A percentile compares a stretch with the other conserved stretches of the same genome.
Conservation (phyloP, 2,888 invertebrate species). For the Cantharis rufa region DNA sequence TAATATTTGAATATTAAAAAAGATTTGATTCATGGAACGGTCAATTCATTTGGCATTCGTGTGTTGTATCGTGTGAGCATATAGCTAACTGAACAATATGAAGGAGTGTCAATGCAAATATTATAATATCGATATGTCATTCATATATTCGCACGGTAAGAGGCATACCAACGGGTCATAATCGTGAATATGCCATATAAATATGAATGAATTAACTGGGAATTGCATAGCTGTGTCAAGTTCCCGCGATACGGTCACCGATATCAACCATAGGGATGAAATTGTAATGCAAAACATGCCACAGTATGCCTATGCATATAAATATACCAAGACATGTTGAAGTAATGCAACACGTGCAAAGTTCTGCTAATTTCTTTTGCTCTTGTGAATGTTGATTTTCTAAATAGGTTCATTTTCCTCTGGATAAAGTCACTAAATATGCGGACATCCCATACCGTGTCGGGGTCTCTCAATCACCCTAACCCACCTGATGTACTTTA, state of each 20-base stretch:
- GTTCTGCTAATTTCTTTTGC: constrained; percentile 17
- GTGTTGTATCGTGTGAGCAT: constrained; percentile 19
- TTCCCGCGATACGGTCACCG: constrained; percentile 30
- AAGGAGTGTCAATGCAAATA: constrained; percentile 34
- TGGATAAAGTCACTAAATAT: constrained; percentile 29
- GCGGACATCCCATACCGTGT: constrained; percentile 54
- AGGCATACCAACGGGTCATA: constrained; percentile 30
- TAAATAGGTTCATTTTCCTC: constrained; percentile 12
- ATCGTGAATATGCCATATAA: constrained; percentile 31
- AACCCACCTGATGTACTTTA: constrained; percentile 52
- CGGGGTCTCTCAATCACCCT: constrained; percentile 51
- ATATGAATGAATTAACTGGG: constrained; percentile 41
- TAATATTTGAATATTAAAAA: not conserved
- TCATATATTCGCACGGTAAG: constrained; percentile 37
- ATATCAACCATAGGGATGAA: constrained; percentile 22
- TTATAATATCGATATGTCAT: constrained; percentile 33
- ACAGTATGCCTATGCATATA: constrained; percentile 19
- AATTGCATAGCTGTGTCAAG: constrained; percentile 25
- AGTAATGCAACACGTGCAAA: constrained; percentile 18
- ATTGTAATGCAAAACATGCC: constrained; percentile 17
- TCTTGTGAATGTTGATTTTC: constrained; percentile 3
- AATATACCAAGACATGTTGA: constrained; percentile 16
- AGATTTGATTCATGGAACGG: not conserved
- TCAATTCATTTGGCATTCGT: not conserved
- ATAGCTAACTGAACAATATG: constrained; percentile 30